Percentiles rank a stretch among this genome's conserved stretches.
Conservation (phyloP, 37 sponge, comb jelly and placozoan genomes). For the Ephydatia muelleri region DNA sequence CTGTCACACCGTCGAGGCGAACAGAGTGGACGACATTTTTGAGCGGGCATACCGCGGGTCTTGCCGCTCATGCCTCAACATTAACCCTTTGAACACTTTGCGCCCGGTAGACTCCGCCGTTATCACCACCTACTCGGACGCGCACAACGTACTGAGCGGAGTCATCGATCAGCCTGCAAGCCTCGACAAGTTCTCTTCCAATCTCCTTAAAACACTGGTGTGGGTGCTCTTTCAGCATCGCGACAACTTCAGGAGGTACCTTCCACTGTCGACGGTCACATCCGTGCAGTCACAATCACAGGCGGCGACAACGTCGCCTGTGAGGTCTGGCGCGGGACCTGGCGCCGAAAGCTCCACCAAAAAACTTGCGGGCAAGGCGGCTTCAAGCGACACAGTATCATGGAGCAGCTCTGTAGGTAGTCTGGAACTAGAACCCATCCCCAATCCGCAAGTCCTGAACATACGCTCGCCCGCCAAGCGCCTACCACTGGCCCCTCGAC, state of each 20-base stretch:
- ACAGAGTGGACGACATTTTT: slow-evolving; percentile 72
- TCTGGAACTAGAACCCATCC: neutral
- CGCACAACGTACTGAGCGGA: slow-evolving; percentile 75
- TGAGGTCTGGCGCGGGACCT: neutral
- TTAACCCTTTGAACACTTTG: slow-evolving; percentile 55
- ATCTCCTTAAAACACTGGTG: slow-evolving; percentile 46
- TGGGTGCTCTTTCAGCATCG: slow-evolving; percentile 49
- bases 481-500: neutral
- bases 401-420: slow-evolving; percentile 23
- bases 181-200: slow-evolving; percentile 45
- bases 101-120: slow-evolving; percentile 48
- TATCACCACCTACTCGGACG: slow-evolving; percentile 86
- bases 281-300: neutral
- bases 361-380: neutral
- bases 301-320: neutral
- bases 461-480: neutral
- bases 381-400: slow-evolving; percentile 8
- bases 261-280: neutral
- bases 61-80: neutral
- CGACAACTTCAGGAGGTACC: neutral
- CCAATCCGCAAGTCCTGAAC: neutral
- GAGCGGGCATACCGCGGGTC: slow-evolving; percentile 25
- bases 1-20: slow-evolving; percentile 87
- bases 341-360: neutral
- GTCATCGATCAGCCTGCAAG: slow-evolving; percentile 72